phyloP scores from a whole-genome alignment of 2,888 invertebrate species.

The Elegia similella region DNA sequence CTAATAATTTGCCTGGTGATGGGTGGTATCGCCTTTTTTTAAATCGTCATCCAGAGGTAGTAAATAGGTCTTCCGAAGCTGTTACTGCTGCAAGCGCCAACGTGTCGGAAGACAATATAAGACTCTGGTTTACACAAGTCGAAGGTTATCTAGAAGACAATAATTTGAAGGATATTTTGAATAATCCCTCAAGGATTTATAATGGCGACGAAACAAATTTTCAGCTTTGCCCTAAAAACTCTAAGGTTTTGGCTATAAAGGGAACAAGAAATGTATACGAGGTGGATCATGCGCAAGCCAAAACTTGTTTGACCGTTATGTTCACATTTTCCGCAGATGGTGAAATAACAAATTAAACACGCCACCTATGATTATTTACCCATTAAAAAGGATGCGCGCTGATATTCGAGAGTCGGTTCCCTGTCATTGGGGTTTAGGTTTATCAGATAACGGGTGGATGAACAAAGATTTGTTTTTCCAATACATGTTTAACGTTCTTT shows the following conservation, averaged over 20 bases:
- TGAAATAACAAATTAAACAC: conserved; percentile 6
- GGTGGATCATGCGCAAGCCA: neutral
- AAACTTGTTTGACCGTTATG: neutral
- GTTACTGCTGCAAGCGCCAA: too few species aligned
- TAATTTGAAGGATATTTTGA: too few species aligned
- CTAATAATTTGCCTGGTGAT: too few species aligned
- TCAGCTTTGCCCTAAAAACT: neutral
- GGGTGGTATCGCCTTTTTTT: too few species aligned
- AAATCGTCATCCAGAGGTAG: too few species aligned
- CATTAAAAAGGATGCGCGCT: conserved; percentile 16
- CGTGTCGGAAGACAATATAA: too few species aligned
- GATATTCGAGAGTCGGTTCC: conserved; percentile 12
- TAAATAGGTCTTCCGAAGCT: too few species aligned
- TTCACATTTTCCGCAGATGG: conserved; percentile 14
- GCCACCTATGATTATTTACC: conserved; percentile 15
- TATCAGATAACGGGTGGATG: conserved; percentile 16
- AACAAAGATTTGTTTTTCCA: conserved; percentile 12
- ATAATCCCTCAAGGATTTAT: too few species aligned
- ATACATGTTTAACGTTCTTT: conserved; percentile 1
- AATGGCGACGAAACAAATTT: neutral
- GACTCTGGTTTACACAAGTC: too few species aligned
- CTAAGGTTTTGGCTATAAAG: neutral
- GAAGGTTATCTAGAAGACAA: too few species aligned
- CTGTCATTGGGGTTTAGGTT: conserved; percentile 13
- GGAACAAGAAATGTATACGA: neutral